Evolutionary conservation across 2,888 invertebrate genomes (phyloP).

Genomic region (Stenotaenia linearis): DNA sequence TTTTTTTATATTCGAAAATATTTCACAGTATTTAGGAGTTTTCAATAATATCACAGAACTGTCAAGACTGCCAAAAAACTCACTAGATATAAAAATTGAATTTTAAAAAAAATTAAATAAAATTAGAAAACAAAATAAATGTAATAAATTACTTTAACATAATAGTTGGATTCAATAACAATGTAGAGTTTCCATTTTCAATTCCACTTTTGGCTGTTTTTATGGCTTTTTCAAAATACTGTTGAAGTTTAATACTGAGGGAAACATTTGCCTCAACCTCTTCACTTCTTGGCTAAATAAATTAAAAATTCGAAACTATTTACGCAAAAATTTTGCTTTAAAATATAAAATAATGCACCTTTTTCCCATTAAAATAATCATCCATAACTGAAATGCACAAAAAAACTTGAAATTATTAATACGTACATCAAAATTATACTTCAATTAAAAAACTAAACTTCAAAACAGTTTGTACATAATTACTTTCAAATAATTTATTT

Average conservation of each 20-base stretch:
- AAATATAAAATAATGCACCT: background rate
- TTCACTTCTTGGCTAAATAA: no score
- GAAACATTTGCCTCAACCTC: no score
- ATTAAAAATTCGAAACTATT: no score
- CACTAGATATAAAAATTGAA: background rate
- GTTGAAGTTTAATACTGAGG: no score
- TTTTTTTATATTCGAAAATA: background rate
- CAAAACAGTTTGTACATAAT: background rate
- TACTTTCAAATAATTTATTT: background rate
- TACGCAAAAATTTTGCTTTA: background rate
- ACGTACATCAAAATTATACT: background rate
- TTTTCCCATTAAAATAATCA: background rate
- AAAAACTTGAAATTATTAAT: background rate
- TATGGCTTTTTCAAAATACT: background rate
- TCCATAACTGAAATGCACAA: background rate
- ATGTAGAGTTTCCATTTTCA: background rate
- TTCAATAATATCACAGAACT: background rate
- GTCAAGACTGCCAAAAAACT: background rate
- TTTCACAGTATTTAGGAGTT: background rate
- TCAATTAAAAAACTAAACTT: background rate
- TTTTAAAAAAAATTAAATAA: background rate
- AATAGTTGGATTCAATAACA: background rate
- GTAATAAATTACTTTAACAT: background rate
- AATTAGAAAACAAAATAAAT: background rate
- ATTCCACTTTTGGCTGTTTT: background rate